Evolutionary conservation across 2,113 vertebrate species (phyloP), one percentile per base, ranked within the genome.

Genomic region (Neofelis nebulosa): DNA sequence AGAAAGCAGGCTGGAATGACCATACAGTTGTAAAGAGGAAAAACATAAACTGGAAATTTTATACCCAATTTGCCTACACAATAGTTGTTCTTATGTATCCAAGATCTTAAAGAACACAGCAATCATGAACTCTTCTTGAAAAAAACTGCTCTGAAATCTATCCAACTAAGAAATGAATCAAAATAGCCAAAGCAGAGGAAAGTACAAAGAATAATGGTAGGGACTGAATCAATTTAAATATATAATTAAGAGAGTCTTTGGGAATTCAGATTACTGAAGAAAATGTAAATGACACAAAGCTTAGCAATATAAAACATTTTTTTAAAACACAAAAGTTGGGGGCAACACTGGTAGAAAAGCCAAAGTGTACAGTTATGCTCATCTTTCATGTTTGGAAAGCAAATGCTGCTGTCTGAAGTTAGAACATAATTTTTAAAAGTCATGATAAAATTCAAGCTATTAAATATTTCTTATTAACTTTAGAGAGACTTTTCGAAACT

Each of bases 261-360:
- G 50, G 45, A 90, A 63, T 71, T 71, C 66, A 96, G 92, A 81
- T 57, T 74, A 94, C 6, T 91, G 31, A 86, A 71, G 73, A 90
- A 15, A 80, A 65, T 73, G 9, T 45, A 80, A 80, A 48, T 19
- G 1, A 52, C 36, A 96, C 45, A 96, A 71, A 65, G 16, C 13
- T 63, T 78, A 88, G 73, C 19, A 73, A 91, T 41, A 76, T 45
- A 63, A 90, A 63, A 88, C 41, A 7, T 13, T 45, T 69, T 84
- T 45, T 73, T 74, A 21, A 91, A 86, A 86, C 52, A 73, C 85
- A 96, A 81, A 80, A 21, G 18, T 50, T 15, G 36, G 15, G 18
- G 18, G 10, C 52, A 55, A 45, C 23, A 69, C 48, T 78, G 50
- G 61, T 61, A 85, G 50, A 86, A 91, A 65, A 86, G 29, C 18